A percentile compares a stretch with the other conserved stretches of the same genome.
Evolutionary conservation across 2,888 invertebrate genomes (phyloP).

Genomic region (Esperia sulphurella): DNA sequence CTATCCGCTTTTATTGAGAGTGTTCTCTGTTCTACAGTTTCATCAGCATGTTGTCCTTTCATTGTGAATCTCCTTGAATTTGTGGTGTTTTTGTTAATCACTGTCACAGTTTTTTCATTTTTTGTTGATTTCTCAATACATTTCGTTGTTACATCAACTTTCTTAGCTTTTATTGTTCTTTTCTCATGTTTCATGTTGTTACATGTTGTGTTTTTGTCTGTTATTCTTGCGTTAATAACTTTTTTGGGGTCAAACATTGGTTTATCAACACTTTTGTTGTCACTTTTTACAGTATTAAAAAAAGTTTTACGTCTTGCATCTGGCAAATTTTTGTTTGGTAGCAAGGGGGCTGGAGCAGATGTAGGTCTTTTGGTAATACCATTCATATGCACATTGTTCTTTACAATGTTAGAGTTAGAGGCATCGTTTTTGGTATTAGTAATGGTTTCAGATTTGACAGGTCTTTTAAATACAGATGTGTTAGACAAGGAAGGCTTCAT

Average conservation of each 20-base stretch:
- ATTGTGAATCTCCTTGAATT: too few species aligned
- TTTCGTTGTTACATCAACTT: not conserved
- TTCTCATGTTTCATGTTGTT: not conserved
- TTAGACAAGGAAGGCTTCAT: not conserved
- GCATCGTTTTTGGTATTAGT: constrained; percentile 9
- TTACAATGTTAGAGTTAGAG: constrained; percentile 14
- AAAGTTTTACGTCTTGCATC: not conserved
- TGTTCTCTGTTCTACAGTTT: not conserved
- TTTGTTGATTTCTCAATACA: too few species aligned
- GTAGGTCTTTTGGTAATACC: constrained; percentile 28
- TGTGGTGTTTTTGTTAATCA: too few species aligned
- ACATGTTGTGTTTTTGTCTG: not conserved
- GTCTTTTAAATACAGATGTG: constrained; percentile 8
- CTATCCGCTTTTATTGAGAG: not conserved
- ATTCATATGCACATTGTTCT: constrained; percentile 32
- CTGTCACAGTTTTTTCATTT: too few species aligned
- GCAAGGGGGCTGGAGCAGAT: constrained; percentile 20
- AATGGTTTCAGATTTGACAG: constrained; percentile 12
- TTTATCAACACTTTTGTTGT: too few species aligned
- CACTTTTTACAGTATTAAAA: too few species aligned
- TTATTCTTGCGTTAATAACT: not conserved
- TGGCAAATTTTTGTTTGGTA: not conserved
- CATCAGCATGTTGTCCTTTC: too few species aligned
- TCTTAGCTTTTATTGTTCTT: not conserved
- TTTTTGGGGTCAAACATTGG: too few species aligned